phyloP scores from a whole-genome alignment of 2,797 vertebrate species.

The Micromesistius poutassou region DNA sequence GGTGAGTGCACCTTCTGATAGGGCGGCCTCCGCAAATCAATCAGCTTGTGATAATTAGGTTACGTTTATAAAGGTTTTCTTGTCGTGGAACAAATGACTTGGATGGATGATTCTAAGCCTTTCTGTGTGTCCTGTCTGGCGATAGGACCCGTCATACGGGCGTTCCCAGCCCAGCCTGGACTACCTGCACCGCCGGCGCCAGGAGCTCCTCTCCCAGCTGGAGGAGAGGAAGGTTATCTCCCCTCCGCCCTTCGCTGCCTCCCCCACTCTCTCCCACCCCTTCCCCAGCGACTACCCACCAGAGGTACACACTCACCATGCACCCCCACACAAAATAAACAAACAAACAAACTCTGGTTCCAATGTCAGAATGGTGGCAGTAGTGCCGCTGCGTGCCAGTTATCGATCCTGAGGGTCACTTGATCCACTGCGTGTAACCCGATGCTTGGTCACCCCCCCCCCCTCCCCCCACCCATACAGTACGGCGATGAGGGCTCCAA shows the following conservation, averaged over 20 bases:
- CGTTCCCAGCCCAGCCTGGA: conserved; percentile 86
- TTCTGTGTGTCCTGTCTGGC: background rate
- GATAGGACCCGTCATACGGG: conserved; percentile 75
- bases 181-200: conserved; percentile 89
- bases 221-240: conserved; percentile 97
- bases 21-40: background rate
- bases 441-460: conserved; percentile 15
- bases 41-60: background rate
- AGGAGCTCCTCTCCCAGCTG: conserved; percentile 94
- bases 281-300: conserved; percentile 88
- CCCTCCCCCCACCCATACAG: conserved; percentile 58
- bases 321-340: background rate
- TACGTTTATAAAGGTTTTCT: background rate
- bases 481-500: conserved; percentile 92
- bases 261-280: conserved; percentile 85
- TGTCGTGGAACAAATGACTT: no score
- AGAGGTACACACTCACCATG: conserved; percentile 72
- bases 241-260: conserved; percentile 92
- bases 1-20: conserved; percentile 65
- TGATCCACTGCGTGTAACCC: background rate
- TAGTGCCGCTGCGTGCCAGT: background rate
- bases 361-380: background rate
- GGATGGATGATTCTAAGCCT: background rate
- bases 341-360: background rate
- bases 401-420: background rate